Evolutionary conservation across 2,113 vertebrate genomes (phyloP).

Genomic region (Suncus etruscus): DNA sequence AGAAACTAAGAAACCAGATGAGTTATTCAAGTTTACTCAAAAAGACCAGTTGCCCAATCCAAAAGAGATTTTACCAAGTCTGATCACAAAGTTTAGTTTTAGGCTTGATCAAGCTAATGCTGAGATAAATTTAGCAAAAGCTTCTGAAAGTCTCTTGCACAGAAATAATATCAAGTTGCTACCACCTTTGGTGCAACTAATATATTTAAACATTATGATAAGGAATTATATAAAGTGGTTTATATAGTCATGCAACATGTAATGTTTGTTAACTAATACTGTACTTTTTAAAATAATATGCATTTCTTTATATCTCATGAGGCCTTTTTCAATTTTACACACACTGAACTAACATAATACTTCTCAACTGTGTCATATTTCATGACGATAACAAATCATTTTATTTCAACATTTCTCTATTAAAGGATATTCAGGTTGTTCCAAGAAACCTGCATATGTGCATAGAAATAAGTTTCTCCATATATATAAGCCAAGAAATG

Average conservation of each 20-base stretch:
- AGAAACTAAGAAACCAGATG: conserved; percentile 11
- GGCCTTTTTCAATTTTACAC: background rate
- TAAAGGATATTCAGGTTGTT: background rate
- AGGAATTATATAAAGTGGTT: background rate
- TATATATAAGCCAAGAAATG: fast-evolving
- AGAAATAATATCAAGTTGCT: conserved; percentile 47
- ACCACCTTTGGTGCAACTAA: conserved; percentile 39
- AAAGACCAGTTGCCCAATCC: background rate
- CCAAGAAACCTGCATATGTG: background rate
- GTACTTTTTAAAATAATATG: background rate
- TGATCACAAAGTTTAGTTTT: background rate
- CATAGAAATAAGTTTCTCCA: background rate
- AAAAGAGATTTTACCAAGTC: background rate
- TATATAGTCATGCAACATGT: background rate
- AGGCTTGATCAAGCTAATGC: background rate
- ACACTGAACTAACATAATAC: background rate
- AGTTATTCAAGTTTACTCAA: conserved; percentile 2
- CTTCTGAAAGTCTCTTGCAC: background rate
- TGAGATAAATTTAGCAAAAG: background rate
- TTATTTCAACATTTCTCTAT: background rate
- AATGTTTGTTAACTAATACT: conserved; percentile 6
- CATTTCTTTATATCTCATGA: background rate
- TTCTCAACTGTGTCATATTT: conserved; percentile 30
- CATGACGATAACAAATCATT: background rate
- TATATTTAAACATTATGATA: conserved; percentile 15